phyloP scores from a whole-genome alignment of 2,888 invertebrate genomes.

The Acleris cristana region DNA sequence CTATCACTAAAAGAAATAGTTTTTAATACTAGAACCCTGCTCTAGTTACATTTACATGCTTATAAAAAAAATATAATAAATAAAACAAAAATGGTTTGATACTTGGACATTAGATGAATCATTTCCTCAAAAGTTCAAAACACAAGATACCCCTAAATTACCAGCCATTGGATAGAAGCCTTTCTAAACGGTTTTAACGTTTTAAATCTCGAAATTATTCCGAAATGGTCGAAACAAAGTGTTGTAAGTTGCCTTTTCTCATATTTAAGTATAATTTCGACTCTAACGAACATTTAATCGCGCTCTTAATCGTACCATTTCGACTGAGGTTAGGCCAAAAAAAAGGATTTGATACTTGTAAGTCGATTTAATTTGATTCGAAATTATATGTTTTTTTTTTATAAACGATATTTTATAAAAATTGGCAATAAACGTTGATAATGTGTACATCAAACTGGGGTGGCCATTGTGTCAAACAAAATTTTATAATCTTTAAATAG shows the following conservation, averaged over 20 bases:
- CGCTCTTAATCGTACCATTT: slow-evolving; percentile 57
- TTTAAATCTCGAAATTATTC: slow-evolving; percentile 43
- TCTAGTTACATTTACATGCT: no score
- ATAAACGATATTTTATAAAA: no score
- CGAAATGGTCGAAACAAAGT: slow-evolving; percentile 45
- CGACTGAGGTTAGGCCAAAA: slow-evolving; percentile 36
- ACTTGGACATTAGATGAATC: slow-evolving; percentile 6
- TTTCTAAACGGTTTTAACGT: slow-evolving; percentile 39
- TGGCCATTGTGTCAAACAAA: no score
- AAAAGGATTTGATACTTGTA: slow-evolving; percentile 12
- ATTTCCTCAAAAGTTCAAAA: slow-evolving; percentile 21
- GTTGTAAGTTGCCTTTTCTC: slow-evolving; percentile 56
- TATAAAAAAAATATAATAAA: no score
- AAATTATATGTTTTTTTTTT: not conserved
- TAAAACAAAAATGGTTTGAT: not conserved
- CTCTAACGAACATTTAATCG: slow-evolving; percentile 72
- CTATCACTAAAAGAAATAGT: no score
- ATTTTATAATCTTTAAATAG: no score
- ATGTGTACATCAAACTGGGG: no score
- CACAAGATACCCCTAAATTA: slow-evolving; percentile 25
- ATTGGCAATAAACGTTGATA: no score
- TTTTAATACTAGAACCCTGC: no score
- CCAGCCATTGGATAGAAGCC: slow-evolving; percentile 32
- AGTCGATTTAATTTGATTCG: slow-evolving; percentile 4
- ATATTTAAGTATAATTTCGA: slow-evolving; percentile 66